phyloP scores from a whole-genome alignment of 2,797 vertebrate genomes.

The Botia almorhae region DNA sequence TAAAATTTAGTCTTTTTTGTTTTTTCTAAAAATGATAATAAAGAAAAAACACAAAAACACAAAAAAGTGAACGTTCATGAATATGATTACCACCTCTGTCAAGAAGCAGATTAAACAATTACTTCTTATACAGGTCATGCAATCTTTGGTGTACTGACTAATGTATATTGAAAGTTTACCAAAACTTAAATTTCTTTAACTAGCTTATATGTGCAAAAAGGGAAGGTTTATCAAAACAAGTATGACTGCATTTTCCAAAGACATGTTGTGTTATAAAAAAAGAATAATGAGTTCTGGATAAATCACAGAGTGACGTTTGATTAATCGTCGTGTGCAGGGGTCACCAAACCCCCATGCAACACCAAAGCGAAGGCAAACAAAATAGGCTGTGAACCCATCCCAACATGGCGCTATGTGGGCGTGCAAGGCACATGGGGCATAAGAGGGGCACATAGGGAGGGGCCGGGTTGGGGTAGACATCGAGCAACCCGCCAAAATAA shows the following conservation, averaged over 20 bases:
- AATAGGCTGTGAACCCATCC: constrained; percentile 55
- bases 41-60: background rate
- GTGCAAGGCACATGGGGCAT: constrained; percentile 61
- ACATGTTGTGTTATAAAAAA: constrained; percentile 48
- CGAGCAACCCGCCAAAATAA: constrained; percentile 37
- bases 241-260: constrained; percentile 11
- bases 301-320: constrained; percentile 62
- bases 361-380: constrained; percentile 60
- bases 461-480: constrained; percentile 23
- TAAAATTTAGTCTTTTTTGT: background rate
- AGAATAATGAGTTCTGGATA: constrained; percentile 58
- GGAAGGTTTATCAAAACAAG: constrained; percentile 28
- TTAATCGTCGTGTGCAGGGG: constrained; percentile 65
- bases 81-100: background rate
- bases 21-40: background rate
- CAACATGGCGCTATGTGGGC: constrained; percentile 60
- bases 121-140: background rate
- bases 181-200: constrained; percentile 14
- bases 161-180: background rate
- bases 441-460: constrained; percentile 55
- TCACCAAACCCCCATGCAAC: constrained; percentile 59
- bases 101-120: background rate
- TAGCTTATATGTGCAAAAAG: background rate
- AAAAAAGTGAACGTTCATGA: background rate
- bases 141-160: background rate